A percentile compares a stretch with the other conserved stretches of the same genome.
These are phyloP conservation scores for Clamator glandarius DNA, from an alignment of 2,797 vertebrate genomes.

Conservation along the genomic window DNA sequence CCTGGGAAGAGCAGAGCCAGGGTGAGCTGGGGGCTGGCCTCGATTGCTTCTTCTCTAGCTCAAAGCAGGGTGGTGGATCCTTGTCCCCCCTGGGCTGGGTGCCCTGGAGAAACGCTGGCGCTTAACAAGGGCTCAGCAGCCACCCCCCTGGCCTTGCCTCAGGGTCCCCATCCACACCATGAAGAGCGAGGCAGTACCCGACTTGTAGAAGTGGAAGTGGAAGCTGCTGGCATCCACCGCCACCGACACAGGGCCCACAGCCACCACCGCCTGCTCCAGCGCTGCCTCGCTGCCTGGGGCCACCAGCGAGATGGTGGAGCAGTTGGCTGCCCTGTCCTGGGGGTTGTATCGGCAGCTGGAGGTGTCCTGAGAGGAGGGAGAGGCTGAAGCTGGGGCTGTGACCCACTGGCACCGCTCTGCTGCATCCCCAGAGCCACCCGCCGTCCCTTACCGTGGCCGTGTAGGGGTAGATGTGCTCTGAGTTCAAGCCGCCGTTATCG, in stretches of 20 bases:
- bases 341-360: slow-evolving; percentile 19
- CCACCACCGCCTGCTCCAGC: neutral
- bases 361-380: neutral
- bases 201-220: slow-evolving; percentile 47
- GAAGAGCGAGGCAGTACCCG: neutral
- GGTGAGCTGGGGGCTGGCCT: accelerated
- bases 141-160: neutral
- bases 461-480: slow-evolving; percentile 23
- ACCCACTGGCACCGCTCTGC: accelerated
- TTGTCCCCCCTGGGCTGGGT: neutral
- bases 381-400: accelerated
- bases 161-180: accelerated
- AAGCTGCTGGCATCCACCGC: neutral
- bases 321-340: neutral
- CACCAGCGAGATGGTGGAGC: neutral
- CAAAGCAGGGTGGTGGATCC: neutral
- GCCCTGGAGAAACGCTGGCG: accelerated
- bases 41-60: accelerated
- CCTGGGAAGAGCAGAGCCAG: neutral
- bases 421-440: accelerated
- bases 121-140: neutral
- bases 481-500: neutral
- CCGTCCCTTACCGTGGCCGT: neutral
- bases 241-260: neutral
- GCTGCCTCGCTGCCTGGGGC: neutral